Evolutionary conservation across 2,113 vertebrate species (phyloP), one percentile per base, ranked within the genome.

Genomic region (Turdus rufiventris): DNA sequence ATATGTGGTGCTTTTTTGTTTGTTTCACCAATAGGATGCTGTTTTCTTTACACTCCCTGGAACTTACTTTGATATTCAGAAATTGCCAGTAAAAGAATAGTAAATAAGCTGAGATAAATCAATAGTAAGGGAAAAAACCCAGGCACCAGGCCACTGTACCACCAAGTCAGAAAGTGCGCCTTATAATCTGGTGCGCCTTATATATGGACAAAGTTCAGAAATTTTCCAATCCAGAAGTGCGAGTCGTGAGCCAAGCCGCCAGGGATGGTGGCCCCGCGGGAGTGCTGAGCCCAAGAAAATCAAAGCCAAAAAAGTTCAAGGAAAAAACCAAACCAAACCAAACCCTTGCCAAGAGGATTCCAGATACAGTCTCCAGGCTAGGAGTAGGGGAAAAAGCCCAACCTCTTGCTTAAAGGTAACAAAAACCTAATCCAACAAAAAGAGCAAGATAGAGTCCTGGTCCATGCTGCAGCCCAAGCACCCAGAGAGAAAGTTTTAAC

Each of bases 91-190:
- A 84, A 28, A 79, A 54, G 31, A 60, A 42, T 20, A 18, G n/a
- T 45, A 93, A 87, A 25, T 33, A 60, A 72, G 33, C 6, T 10
- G 33, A n/a, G 34, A 15, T 72, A 68, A 85, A 66, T 75, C 51
- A 79, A 6, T 11, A 12, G 5, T 18, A 29, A 16, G n/a, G 4
- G 1, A 5, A 51, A 51, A 42, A 19, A 12, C 0, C 1, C 5
- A 85, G 47, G 38, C n/a, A 66, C 26, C 38, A 57, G 53, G 43
- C 34, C 47, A 60, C 14, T 4, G 4, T 53, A 57, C 36, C 34
- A 38, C 40, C 8, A 26, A 65, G 50, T 65, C 73, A 89, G 50
- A 43, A n/a, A n/a, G n/a, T n/a, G n/a, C n/a, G n/a, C n/a, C n/a
- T n/a, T n/a, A n/a, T n/a, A n/a, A n/a, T n/a, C n/a, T n/a, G n/a